A percentile compares a stretch with the other conserved stretches of the same genome.
Evolutionary conservation across 1,140 invertebrate species (phyloP).

Genomic region (Coboldia fuscipes): DNA sequence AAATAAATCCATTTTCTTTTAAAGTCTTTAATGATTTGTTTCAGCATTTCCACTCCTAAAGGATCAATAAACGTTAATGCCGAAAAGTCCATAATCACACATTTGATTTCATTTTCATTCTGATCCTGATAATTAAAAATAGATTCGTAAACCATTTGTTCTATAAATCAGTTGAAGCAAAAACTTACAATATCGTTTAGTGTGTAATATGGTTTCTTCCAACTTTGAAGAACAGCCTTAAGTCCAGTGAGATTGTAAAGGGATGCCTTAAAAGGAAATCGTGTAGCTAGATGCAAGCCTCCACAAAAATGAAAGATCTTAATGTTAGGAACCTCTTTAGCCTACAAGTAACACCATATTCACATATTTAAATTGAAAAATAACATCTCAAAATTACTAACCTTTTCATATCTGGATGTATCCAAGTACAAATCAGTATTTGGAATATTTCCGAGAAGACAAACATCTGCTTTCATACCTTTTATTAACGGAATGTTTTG

Average conservation of each 20-base stretch:
- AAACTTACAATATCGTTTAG: too few relatives aligned
- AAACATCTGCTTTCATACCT: slow-evolving; percentile 26
- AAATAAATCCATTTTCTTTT: slow-evolving; percentile 27
- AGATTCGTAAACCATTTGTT: too few relatives aligned
- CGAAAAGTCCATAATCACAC: slow-evolving; percentile 44
- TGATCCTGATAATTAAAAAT: too few relatives aligned
- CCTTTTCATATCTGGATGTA: slow-evolving; percentile 29
- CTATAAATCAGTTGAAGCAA: too few relatives aligned
- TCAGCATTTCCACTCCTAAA: slow-evolving; percentile 34
- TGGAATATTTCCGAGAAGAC: slow-evolving; percentile 33
- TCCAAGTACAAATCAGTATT: slow-evolving; percentile 46
- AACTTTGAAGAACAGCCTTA: too few relatives aligned
- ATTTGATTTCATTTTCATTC: too few relatives aligned
- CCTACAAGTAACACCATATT: slow-evolving; percentile 18
- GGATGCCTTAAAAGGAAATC: slow-evolving; percentile 29
- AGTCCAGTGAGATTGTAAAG: too few relatives aligned
- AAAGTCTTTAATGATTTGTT: slow-evolving; percentile 30
- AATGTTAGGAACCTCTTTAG: slow-evolving; percentile 26
- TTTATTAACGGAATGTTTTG: slow-evolving; percentile 34
- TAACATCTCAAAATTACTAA: slow-evolving; percentile 28
- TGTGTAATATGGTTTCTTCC: too few relatives aligned
- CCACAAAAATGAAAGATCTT: slow-evolving; percentile 44
- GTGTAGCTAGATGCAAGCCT: slow-evolving; percentile 36
- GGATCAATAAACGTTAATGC: slow-evolving; percentile 47
- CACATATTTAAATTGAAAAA: slow-evolving; percentile 7